Percentiles rank a stretch among this genome's conserved stretches.
Evolutionary conservation across 2,797 vertebrate genomes (phyloP).

Genomic region (Cossypha dichroa): DNA sequence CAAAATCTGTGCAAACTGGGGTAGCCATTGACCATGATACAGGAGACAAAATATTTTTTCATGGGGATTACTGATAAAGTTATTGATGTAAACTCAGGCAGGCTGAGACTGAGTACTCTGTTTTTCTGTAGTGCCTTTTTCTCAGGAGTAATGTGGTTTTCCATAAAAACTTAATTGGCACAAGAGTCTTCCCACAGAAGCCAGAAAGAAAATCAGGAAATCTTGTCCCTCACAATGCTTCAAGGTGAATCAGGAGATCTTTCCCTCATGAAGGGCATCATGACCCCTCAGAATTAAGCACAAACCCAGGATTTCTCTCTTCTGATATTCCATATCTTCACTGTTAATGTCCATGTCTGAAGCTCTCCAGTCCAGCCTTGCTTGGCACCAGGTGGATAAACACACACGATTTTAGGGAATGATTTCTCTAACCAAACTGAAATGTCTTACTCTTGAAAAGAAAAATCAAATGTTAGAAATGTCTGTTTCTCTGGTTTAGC

Average conservation of each 20-base stretch:
- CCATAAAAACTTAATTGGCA: not conserved
- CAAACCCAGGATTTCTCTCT: not conserved
- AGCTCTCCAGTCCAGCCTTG: not conserved
- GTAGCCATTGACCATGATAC: not conserved
- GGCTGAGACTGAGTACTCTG: not conserved
- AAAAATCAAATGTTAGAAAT: not conserved
- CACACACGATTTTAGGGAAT: not conserved
- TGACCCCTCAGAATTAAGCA: not conserved
- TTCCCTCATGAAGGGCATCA: not conserved
- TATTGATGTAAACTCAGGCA: not conserved
- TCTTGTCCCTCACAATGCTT: not conserved
- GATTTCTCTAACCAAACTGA: not conserved
- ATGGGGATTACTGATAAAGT: not conserved
- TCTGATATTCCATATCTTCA: not conserved
- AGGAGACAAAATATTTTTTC: not conserved
- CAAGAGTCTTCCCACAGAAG: not conserved
- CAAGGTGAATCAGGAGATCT: not conserved
- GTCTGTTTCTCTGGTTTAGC: not conserved
- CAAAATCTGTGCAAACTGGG: not conserved
- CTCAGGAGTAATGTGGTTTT: not conserved
- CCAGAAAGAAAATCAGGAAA: not conserved
- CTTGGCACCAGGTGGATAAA: not conserved
- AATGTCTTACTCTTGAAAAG: not conserved
- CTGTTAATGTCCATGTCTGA: not conserved
- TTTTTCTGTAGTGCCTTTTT: not conserved